Conservation (phyloP, 2,888 invertebrate species). For the Sinhomidia bicolor region DNA sequence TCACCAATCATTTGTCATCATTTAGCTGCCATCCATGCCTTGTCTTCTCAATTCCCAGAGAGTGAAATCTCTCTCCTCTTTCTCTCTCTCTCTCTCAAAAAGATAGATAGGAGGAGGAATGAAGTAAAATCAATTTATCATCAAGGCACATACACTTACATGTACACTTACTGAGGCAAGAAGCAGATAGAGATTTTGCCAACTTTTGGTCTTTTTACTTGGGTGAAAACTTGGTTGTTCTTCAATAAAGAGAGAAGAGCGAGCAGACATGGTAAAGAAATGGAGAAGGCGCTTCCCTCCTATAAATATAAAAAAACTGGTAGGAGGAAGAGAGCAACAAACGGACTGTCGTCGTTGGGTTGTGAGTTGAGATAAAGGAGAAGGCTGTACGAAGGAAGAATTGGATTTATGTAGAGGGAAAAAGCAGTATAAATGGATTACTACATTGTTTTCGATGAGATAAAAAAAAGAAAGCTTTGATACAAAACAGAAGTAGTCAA, state of each 20-base stretch:
- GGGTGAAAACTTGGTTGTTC: constrained; percentile 47
- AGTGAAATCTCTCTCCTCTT: constrained; percentile 26
- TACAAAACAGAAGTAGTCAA: neutral
- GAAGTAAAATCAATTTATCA: constrained; percentile 69
- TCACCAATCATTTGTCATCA: constrained; percentile 65
- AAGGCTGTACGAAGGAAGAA: too few relatives aligned
- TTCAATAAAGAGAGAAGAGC: constrained; percentile 14
- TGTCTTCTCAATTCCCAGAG: constrained; percentile 22
- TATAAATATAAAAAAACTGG: neutral
- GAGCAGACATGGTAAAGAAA: constrained; percentile 1
- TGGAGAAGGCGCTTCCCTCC: neutral
- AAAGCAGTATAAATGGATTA: constrained; percentile 34
- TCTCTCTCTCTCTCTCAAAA: neutral
- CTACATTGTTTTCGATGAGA: constrained; percentile 12
- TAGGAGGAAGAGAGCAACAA: neutral
- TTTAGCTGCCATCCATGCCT: constrained; percentile 40
- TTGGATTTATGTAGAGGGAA: too few relatives aligned
- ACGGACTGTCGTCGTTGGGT: neutral
- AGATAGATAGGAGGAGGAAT: constrained; percentile 42
- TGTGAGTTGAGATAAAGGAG: too few relatives aligned
- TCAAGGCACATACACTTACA: neutral
- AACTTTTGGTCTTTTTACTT: neutral
- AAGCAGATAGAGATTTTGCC: constrained; percentile 27
- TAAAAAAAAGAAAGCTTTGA: neutral
- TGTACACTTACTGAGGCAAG: neutral